A percentile compares a stretch with the other conserved stretches of the same genome.
These are phyloP conservation scores for Bombus polaris DNA, from an alignment of 1,140 invertebrate genomes.

Conservation along the genomic window DNA sequence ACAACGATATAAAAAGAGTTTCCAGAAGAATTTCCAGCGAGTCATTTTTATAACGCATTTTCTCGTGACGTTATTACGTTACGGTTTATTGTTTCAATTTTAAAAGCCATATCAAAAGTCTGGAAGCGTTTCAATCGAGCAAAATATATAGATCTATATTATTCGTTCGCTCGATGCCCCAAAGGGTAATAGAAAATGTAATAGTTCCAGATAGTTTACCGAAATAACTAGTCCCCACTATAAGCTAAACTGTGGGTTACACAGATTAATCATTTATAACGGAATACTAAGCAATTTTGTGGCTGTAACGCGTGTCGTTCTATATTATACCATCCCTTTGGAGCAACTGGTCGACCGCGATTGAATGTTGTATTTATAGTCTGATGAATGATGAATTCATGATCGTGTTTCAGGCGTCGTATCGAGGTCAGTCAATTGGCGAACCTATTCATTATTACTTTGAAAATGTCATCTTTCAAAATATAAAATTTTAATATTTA, in stretches of 20 bases:
- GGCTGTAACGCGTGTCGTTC: not conserved
- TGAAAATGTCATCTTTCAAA: too few species aligned
- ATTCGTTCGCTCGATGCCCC: not conserved
- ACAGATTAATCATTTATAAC: slow-evolving; percentile 8
- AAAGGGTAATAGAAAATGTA: not conserved
- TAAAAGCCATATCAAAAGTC: not conserved
- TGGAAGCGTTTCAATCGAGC: not conserved
- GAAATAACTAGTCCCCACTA: not conserved
- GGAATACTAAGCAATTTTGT: slow-evolving; percentile 1
- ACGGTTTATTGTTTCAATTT: not conserved
- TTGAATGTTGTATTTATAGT: not conserved
- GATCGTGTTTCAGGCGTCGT: not conserved
- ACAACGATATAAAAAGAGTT: not conserved
- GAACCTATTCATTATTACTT: not conserved
- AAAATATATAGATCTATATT: not conserved
- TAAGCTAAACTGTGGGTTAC: not conserved
- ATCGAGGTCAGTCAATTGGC: not conserved
- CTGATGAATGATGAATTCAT: not conserved
- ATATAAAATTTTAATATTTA: too few species aligned
- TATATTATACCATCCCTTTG: not conserved
- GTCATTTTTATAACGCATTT: too few species aligned
- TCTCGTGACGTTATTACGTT: not conserved
- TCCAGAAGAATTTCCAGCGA: not conserved
- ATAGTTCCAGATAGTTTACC: not conserved
- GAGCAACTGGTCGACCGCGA: not conserved